Evolutionary conservation across 2,797 vertebrate species (phyloP).

Genomic region (Poeciliopsis infans): DNA sequence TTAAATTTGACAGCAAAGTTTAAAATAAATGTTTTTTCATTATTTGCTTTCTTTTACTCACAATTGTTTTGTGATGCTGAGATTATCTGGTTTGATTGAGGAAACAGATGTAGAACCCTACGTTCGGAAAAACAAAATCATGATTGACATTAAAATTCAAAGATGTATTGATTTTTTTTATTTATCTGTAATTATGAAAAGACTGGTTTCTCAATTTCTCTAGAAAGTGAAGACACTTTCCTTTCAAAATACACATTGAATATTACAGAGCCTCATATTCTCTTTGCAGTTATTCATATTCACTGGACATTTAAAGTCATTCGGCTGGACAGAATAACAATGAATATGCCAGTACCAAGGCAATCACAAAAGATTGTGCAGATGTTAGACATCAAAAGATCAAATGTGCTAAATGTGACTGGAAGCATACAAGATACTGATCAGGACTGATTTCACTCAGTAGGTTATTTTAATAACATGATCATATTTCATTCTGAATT

Average conservation of each 20-base stretch:
- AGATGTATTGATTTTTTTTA: neutral
- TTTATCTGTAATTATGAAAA: neutral
- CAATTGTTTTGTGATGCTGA: neutral
- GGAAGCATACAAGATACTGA: neutral
- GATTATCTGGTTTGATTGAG: neutral
- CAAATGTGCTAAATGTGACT: neutral
- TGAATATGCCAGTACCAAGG: neutral
- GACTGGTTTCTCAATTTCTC: neutral
- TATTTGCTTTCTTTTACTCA: neutral
- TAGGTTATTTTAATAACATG: neutral
- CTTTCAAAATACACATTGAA: neutral
- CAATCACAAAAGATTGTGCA: neutral
- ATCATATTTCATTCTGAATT: neutral
- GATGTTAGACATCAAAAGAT: neutral
- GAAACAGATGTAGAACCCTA: neutral
- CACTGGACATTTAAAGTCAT: neutral
- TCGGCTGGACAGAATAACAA: neutral
- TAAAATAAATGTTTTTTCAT: neutral
- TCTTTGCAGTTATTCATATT: neutral
- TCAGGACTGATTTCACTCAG: neutral
- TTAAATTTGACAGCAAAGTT: neutral
- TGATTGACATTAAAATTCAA: neutral
- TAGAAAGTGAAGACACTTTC: neutral
- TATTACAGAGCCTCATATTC: neutral
- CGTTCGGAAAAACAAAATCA: neutral